Base-by-base conservation (phyloP, 92 coral and sea anemone genomes). In the Epizoanthus ramosus region DNA sequence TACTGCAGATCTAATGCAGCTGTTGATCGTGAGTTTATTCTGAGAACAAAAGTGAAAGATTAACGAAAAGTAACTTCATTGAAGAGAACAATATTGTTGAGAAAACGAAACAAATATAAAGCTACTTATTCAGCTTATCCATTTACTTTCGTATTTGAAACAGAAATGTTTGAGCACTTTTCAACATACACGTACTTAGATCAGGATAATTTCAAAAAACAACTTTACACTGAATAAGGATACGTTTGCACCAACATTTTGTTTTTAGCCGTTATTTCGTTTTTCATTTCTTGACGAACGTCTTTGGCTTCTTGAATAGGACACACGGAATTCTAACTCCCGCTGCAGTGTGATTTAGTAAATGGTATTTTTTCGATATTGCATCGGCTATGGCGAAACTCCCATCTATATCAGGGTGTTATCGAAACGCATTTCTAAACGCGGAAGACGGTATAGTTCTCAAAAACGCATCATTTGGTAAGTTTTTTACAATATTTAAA, bases 401-500 rank as follows among this genome's bases (percentile, higher is more conserved):
- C 31, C 31, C 31, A 28, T 28, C 31, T 28, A 28, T 28, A 2
- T 2, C n/a, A n/a, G 31, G 31, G 2, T 28, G 31, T 28, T 28
- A 64, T 64, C 70, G 70, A 64, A 64, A 64, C 70, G 70, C 41
- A 64, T 64, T 64, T 43, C 70, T 64, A 64, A 28, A 28, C 31
- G 70, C 70, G 31, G 39, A 64, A 17, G 70, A 64, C 1, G n/a
- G 24, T 23, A 64, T 24, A 64, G 17, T 64, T 64, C 70, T 64
- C 31, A 1, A 64, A 64, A 24, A 24, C 37, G 39, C 43, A 24
- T 64, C 70, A 64, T 64, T 25, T 24, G 23, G 64, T 58, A 58
- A 22, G 64, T 7, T 7, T n/a, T 58, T 58, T 22, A 17, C 22
- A 58, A n/a, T 17, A 58, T 58, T 17, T 17, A 17, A 58, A 58